Evolutionary conservation across 2,888 invertebrate genomes (phyloP), one percentile per base, ranked within the genome.

Genomic region (Ophioninae sp.): DNA sequence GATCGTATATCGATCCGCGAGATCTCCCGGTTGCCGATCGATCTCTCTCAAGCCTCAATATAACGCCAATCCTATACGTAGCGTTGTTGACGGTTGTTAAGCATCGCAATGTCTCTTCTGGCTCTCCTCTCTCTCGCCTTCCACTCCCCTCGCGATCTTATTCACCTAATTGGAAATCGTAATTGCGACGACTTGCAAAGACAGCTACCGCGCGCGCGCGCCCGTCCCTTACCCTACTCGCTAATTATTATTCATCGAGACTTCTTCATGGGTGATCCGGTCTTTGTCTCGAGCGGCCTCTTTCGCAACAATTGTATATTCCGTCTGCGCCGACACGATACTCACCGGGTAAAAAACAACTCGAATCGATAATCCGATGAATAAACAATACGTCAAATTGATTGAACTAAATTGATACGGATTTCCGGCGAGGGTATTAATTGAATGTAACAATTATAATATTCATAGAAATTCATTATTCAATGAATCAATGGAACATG

Each of bases 1-100:
- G 89, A 89, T 89, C 89, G 87, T 89, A 88, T 89, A 89, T 88
- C 88, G 88, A 87, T 80, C 74, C 62, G 61, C 50, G 87, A 86
- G 89, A 90, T 89, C 88, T 87, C 87, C 50, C 50, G 50, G 50
- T 50, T 50, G 87, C 87, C 88, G 88, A 88, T 88, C 88, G 89
- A 87, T 88, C 84, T 82, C 17, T 50, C 74, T 65, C 57, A 73
- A 74, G 76, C 77, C 67, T 75, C 59, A 68, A 70, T 50, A 78
- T 78, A 76, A 75, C 82, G 72, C 80, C 44, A 77, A 68, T 68
- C 41, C 37, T 74, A 73, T 75, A 50, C 50, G 79, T 83, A 79
- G 57, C 77, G 69, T 83, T 75, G 50, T 50, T 7, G 67, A 44
- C 77, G 74, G 72, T 67, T 70, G 69, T 65, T 73, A 74, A 82